phyloP scores from a whole-genome alignment of 1,140 invertebrate genomes.

The Eufriesea mexicana region DNA sequence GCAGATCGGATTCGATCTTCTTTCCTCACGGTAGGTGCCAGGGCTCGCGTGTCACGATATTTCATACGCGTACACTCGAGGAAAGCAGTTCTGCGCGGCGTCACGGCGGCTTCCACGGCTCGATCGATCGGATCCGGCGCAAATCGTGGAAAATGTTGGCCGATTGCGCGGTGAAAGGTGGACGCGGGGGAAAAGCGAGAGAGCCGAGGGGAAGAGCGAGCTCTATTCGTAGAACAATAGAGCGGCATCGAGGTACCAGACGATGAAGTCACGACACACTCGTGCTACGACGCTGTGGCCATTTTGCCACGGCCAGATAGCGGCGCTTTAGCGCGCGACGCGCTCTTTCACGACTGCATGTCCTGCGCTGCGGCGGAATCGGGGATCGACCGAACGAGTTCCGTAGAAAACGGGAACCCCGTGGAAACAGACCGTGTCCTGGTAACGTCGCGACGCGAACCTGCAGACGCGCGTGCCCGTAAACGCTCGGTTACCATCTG shows the following conservation, averaged over 20 bases:
- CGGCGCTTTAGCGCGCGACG: slow-evolving; percentile 56
- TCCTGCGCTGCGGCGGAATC: not conserved
- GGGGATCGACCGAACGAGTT: slow-evolving; percentile 42
- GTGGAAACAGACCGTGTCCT: slow-evolving; percentile 34
- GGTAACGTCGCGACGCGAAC: not conserved
- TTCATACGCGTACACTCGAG: slow-evolving; percentile 16
- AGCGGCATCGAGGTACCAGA: slow-evolving; percentile 64
- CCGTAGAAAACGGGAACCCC: not conserved
- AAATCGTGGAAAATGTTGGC: slow-evolving; percentile 9
- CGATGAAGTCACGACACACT: slow-evolving; percentile 72
- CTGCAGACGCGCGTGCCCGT: not conserved
- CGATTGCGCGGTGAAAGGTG: slow-evolving; percentile 56
- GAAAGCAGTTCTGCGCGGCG: not conserved
- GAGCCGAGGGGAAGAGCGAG: slow-evolving; percentile 33
- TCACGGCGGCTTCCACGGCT: not conserved
- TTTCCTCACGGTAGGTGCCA: slow-evolving; percentile 2
- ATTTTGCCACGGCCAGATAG: slow-evolving; percentile 66
- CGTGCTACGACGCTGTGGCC: slow-evolving; percentile 58
- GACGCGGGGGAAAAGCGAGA: slow-evolving; percentile 11
- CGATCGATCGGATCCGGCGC: not conserved
- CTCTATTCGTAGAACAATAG: slow-evolving; percentile 69
- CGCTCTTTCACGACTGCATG: not conserved
- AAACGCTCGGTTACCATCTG: not conserved
- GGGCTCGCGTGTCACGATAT: slow-evolving; percentile 47
- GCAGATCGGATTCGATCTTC: slow-evolving; percentile 39